Conservation (phyloP, 2,888 invertebrate genomes). For the Apamea epomidion region DNA sequence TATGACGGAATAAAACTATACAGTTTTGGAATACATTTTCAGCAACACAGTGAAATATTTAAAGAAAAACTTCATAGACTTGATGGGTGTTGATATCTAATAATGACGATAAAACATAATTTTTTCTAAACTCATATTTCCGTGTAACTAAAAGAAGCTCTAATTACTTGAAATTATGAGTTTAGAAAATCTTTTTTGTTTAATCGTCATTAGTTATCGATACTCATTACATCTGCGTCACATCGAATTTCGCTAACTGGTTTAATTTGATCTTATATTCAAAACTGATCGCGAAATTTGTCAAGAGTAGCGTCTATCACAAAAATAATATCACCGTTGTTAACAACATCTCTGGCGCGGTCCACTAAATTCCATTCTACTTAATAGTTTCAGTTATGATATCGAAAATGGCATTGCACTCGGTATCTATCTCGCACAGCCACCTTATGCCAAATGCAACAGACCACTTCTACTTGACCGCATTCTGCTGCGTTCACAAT, state of each 20-base stretch:
- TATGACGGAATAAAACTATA: neutral
- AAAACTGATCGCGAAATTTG: neutral
- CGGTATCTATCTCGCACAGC: slow-evolving; percentile 27
- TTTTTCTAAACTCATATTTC: neutral
- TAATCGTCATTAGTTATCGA: neutral
- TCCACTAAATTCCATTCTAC: neutral
- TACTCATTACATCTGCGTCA: neutral
- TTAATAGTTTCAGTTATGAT: slow-evolving; percentile 25
- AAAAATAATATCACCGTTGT: neutral
- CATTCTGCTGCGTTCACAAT: slow-evolving; percentile 44
- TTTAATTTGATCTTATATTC: neutral
- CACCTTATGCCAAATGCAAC: slow-evolving; percentile 61
- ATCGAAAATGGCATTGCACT: slow-evolving; percentile 45
- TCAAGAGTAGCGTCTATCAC: too few relatives aligned
- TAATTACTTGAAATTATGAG: neutral
- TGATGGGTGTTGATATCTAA: neutral
- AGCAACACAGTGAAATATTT: neutral
- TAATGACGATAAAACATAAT: neutral
- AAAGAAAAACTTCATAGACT: neutral
- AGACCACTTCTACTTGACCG: slow-evolving; percentile 52
- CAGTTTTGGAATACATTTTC: neutral
- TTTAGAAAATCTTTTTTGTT: neutral
- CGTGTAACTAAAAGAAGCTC: neutral
- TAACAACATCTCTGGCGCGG: neutral
- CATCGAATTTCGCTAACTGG: neutral